These are phyloP conservation scores for Nixonia krombeini DNA, from an alignment of 1,140 invertebrate genomes.

Conservation along the genomic window DNA sequence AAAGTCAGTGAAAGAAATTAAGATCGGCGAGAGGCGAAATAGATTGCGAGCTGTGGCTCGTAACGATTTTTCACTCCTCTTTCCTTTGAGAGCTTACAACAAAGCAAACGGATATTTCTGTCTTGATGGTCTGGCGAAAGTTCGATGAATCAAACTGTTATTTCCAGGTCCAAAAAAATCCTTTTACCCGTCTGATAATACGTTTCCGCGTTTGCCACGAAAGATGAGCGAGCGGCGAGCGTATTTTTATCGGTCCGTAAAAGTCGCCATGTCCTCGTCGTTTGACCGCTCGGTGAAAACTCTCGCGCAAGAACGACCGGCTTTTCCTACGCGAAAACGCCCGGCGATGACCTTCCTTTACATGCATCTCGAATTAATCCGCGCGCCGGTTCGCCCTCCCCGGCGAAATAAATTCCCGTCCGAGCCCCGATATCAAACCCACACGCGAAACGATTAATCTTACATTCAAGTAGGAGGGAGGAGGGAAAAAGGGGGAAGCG, in stretches of 20 bases:
- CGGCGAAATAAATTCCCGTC: constrained; percentile 32
- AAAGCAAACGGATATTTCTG: constrained; percentile 20
- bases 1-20: too few relatives aligned
- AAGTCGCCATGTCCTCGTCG: too few relatives aligned
- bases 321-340: background rate
- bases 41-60: background rate
- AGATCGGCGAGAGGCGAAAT: too few relatives aligned
- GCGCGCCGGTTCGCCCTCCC: constrained; percentile 1
- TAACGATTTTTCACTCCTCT: constrained; percentile 10
- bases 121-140: constrained; percentile 29
- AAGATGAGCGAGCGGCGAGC: background rate
- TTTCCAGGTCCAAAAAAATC: constrained; percentile 17
- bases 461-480: constrained; percentile 33
- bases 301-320: too few relatives aligned
- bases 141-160: constrained; percentile 21
- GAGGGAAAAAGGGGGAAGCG: constrained; percentile 29
- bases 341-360: constrained; percentile 5
- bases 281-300: too few relatives aligned
- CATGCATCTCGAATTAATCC: constrained; percentile 25
- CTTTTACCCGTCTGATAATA: constrained; percentile 10
- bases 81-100: constrained; percentile 17
- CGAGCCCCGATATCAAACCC: constrained; percentile 34
- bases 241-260: background rate
- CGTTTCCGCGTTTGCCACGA: constrained; percentile 3
- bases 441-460: constrained; percentile 51